Percentiles rank a stretch among this genome's conserved stretches.
phyloP scores from a whole-genome alignment of 2,113 vertebrate genomes.

The Prochilodus magdalenae region DNA sequence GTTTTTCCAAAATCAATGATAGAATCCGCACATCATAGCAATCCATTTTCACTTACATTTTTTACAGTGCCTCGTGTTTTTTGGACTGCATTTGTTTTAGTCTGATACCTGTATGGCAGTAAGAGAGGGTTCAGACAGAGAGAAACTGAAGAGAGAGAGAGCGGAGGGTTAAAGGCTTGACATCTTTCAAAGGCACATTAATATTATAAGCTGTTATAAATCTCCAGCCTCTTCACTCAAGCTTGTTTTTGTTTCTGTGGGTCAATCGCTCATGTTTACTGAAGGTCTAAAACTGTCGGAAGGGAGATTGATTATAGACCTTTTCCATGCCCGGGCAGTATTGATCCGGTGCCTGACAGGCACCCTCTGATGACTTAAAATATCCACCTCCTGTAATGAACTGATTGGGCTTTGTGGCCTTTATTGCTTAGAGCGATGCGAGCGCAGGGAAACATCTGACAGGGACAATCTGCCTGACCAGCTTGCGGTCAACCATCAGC shows the following conservation, averaged over 20 bases:
- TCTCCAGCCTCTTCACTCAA: background rate
- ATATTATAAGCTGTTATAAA: constrained; percentile 15
- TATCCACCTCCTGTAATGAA: constrained; percentile 50
- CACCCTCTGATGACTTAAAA: constrained; percentile 38
- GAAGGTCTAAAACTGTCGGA: constrained; percentile 32
- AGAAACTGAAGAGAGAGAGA: background rate
- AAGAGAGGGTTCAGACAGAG: background rate
- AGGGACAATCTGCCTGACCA: constrained; percentile 19
- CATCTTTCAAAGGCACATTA: background rate
- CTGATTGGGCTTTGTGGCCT: constrained; percentile 38
- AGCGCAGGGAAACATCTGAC: constrained; percentile 29
- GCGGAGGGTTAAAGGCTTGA: constrained; percentile 1
- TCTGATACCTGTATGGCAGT: background rate
- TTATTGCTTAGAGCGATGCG: constrained; percentile 26
- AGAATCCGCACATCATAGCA: too few species aligned
- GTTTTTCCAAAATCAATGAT: too few species aligned
- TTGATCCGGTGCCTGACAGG: constrained; percentile 46
- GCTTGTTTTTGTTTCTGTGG: constrained; percentile 1
- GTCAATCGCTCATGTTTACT: constrained; percentile 32
- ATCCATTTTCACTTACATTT: too few species aligned
- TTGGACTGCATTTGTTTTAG: background rate
- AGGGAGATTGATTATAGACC: constrained; percentile 48
- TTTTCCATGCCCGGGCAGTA: constrained; percentile 37
- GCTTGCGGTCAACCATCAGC: constrained; percentile 22
- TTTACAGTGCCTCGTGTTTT: too few species aligned